Evolutionary conservation across 1,140 invertebrate genomes (phyloP), one percentile per base, ranked within the genome.

Genomic region (Pseudachorutes palmiensis): DNA sequence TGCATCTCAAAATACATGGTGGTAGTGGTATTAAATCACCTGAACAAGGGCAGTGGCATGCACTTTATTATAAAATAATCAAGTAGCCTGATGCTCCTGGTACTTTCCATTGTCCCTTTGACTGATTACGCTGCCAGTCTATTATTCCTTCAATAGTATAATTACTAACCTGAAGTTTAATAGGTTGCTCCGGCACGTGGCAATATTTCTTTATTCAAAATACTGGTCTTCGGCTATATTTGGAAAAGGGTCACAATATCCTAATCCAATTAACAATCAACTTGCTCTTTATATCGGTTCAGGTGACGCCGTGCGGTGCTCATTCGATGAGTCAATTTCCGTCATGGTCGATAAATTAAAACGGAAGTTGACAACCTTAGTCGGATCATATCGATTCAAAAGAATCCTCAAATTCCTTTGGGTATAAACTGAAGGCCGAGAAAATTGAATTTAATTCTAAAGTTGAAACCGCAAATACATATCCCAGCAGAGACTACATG

Each of bases 11-110:
- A 45, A 19, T 45, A 12, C 36, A 45, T n/a, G n/a, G n/a, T n/a
- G n/a, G n/a, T n/a, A n/a, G n/a, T n/a, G n/a, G n/a, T n/a, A n/a
- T n/a, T n/a, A n/a, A n/a, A n/a, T n/a, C 36, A 45, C 9, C 36
- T 19, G 9, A 12, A 9, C 36, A 45, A 45, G 36, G 9, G 36
- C 36, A 45, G 9, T 12, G 9, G 19, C 36, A 45, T 19, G n/a
- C n/a, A n/a, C 36, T 45, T 45, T 45, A 45, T 45, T 45, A 45
- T 45, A 45, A 45, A 45, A 45, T 45, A 19, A 45, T 45, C 36
- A 45, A 45, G 19, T 9, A 19, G 36, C 9, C 9, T 45, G 36
- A 45, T 45, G 36, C 9, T 45, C n/a, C n/a, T 9, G 36, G 36
- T 9, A 19, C 9, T 45, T 45, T 19, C 36, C 36, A 45, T 45